Evolutionary conservation across 2,888 invertebrate genomes (phyloP).

Genomic region (Diarsia dahlii): DNA sequence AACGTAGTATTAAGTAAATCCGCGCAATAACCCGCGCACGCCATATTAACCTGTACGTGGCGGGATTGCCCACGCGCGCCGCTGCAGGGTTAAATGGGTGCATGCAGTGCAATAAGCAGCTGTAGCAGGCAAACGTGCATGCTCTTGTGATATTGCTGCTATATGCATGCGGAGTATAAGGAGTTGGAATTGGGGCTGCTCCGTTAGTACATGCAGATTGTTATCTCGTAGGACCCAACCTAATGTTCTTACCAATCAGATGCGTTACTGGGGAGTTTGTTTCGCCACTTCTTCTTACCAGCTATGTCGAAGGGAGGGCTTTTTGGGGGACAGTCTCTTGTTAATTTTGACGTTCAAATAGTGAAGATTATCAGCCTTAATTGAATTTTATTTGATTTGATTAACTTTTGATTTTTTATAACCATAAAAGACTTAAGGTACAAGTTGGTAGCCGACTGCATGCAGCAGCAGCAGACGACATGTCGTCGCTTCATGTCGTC

Average conservation of each 20-base stretch:
- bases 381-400: too few relatives aligned
- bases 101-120: conserved; percentile 52
- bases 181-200: neutral
- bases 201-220: neutral
- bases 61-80: conserved; percentile 18
- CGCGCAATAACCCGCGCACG: conserved; percentile 20
- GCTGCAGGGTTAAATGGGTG: conserved; percentile 89
- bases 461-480: too few relatives aligned
- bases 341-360: too few relatives aligned
- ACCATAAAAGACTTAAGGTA: too few relatives aligned
- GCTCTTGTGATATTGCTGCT: conserved; percentile 36
- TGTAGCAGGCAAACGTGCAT: conserved; percentile 30
- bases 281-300: too few relatives aligned
- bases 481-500: too few relatives aligned
- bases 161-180: conserved; percentile 17
- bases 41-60: conserved; percentile 49
- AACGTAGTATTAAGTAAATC: conserved; percentile 31
- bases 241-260: neutral
- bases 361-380: too few relatives aligned
- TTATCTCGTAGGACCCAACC: neutral
- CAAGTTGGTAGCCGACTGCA: too few relatives aligned
- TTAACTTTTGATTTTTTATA: too few relatives aligned
- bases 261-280: too few relatives aligned
- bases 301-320: too few relatives aligned
- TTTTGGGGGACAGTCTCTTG: too few relatives aligned